phyloP scores from a whole-genome alignment of 2,113 vertebrate species.

The Potamarius usumacintae region DNA sequence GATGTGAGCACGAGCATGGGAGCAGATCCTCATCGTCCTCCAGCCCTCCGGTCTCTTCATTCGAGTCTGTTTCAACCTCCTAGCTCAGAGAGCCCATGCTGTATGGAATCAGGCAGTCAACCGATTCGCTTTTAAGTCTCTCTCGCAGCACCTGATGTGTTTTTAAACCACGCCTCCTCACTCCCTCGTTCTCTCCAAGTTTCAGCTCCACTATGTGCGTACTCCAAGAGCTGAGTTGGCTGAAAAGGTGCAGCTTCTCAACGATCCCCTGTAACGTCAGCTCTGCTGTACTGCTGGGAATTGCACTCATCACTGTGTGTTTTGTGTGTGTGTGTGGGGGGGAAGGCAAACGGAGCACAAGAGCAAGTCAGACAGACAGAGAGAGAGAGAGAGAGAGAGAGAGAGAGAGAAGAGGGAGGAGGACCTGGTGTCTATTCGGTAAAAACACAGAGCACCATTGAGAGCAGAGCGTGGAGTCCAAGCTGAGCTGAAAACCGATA shows the following conservation, averaged over 20 bases:
- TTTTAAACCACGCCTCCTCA: conserved; percentile 40
- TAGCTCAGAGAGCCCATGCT: neutral
- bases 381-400: neutral
- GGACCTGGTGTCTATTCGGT: conserved; percentile 63
- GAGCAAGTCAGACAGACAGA: neutral
- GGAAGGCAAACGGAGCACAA: neutral
- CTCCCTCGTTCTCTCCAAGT: neutral
- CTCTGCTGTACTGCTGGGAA: conserved; percentile 60
- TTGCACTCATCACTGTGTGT: conserved; percentile 48
- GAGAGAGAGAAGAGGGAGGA: conserved; percentile 22
- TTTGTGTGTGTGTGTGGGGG: conserved; percentile 13
- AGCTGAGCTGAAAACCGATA: conserved; percentile 68
- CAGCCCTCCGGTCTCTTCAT: neutral
- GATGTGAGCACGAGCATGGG: neutral
- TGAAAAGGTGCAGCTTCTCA: conserved; percentile 55
- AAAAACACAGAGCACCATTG: conserved; percentile 70
- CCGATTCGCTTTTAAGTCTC: conserved; percentile 52
- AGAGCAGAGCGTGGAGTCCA: conserved; percentile 53
- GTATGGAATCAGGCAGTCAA: conserved; percentile 3
- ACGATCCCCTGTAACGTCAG: conserved; percentile 63
- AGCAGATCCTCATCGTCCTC: neutral
- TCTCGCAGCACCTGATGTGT: conserved; percentile 60
- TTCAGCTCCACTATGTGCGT: conserved; percentile 9
- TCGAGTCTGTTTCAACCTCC: too few species aligned
- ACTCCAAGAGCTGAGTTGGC: conserved; percentile 51